These are phyloP conservation scores for Isichthys henryi DNA, from an alignment of 2,113 vertebrate genomes.

Conservation along the genomic window DNA sequence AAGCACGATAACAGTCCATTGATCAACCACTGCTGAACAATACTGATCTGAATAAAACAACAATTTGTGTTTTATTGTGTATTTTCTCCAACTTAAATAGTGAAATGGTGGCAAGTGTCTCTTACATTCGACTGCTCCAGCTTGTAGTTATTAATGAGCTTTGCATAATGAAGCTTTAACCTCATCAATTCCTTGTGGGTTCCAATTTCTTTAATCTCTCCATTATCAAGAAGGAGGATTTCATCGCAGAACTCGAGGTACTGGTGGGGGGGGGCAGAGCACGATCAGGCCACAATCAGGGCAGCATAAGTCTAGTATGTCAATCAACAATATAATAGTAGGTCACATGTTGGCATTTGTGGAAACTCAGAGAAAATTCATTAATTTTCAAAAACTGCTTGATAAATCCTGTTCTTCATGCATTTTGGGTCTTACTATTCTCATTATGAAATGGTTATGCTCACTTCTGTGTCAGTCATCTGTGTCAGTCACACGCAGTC, in stretches of 20 bases:
- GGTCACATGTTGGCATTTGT: neutral
- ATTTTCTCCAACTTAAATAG: neutral
- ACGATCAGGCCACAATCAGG: neutral
- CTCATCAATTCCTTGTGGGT: conserved; percentile 60
- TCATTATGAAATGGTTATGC: neutral
- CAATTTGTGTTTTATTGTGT: neutral
- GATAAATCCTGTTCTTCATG: neutral
- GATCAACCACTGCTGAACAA: neutral
- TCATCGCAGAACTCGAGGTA: conserved; percentile 76
- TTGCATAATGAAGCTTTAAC: conserved; percentile 55
- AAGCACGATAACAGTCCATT: neutral
- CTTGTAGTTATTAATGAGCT: conserved; percentile 63
- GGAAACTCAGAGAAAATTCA: neutral
- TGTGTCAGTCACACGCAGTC: neutral
- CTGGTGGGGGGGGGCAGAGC: conserved; percentile 33
- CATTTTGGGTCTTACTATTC: neutral
- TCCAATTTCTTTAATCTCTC: conserved; percentile 65
- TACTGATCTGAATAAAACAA: neutral
- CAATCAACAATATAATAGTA: neutral
- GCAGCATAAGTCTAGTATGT: neutral
- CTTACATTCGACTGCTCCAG: conserved; percentile 57
- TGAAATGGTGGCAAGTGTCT: neutral
- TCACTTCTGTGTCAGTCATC: neutral
- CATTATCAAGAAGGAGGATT: conserved; percentile 68
- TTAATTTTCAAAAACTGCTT: neutral